Conservation (phyloP, 2,888 invertebrate species). For the Eustalomyia histrio region DNA sequence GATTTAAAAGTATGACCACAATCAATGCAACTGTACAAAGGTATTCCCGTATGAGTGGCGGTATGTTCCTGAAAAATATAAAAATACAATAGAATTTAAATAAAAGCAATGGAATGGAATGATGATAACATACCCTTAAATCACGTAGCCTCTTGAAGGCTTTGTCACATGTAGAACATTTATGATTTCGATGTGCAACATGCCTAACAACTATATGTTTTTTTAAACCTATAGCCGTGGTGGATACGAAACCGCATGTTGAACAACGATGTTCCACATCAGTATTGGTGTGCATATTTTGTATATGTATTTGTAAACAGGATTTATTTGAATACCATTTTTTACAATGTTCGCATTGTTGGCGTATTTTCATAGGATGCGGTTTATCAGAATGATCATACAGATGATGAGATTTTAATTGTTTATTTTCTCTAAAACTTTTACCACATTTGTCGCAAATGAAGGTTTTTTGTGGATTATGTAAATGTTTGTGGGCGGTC, state of each 20-base stretch:
- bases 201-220: conserved; percentile 73
- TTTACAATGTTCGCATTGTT: not conserved
- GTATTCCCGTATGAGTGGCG: conserved; percentile 75
- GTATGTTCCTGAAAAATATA: conserved; percentile 72
- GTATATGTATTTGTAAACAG: conserved; percentile 70
- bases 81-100: not conserved
- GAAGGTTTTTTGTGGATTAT: conserved; percentile 72
- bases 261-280: conserved; percentile 73
- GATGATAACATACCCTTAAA: not conserved
- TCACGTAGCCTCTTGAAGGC: not conserved
- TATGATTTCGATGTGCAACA: not conserved
- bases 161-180: not conserved
- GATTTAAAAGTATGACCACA: conserved; percentile 76
- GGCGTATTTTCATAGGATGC: not conserved
- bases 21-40: conserved; percentile 75
- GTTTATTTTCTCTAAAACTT: conserved; percentile 70
- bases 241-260: conserved; percentile 74
- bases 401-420: conserved; percentile 74
- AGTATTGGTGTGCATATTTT: conserved; percentile 72
- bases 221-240: conserved; percentile 73
- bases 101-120: not conserved
- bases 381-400: conserved; percentile 48
- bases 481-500: conserved; percentile 70
- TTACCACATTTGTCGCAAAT: conserved; percentile 75
- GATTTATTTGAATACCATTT: not conserved